Percentiles rank a stretch among this genome's conserved stretches.
phyloP scores from a whole-genome alignment of 2,797 vertebrate genomes.

The Spheniscus humboldti region DNA sequence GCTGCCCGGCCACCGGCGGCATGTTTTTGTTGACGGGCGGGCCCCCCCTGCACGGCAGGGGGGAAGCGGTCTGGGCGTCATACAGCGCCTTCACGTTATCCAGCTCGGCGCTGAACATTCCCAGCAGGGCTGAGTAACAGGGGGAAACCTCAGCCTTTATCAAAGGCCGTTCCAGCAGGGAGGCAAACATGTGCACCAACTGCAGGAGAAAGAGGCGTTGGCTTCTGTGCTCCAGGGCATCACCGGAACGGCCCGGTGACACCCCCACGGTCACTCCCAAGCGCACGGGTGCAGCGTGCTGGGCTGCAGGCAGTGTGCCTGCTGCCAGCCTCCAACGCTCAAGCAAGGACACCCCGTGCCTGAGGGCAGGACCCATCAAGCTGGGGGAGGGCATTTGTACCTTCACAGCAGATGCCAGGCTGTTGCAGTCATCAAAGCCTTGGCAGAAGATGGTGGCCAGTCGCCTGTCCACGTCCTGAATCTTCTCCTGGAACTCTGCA shows the following conservation, averaged over 20 bases:
- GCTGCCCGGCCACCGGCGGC: conserved; percentile 68
- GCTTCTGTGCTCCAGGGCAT: neutral
- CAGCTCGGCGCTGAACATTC: conserved; percentile 69
- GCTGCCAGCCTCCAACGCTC: neutral
- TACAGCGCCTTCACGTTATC: conserved; percentile 68
- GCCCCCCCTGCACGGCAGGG: fast-evolving
- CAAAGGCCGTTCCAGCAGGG: conserved; percentile 71
- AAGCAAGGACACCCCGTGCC: fast-evolving
- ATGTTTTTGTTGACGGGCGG: conserved; percentile 69
- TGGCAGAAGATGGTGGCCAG: conserved; percentile 75
- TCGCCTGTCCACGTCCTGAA: conserved; percentile 71
- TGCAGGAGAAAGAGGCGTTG: neutral
- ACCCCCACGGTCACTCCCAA: neutral
- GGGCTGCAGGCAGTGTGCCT: neutral
- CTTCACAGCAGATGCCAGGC: conserved; percentile 67
- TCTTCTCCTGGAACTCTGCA: conserved; percentile 70
- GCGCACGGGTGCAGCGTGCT: fast-evolving
- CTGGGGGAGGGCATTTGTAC: neutral
- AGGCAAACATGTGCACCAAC: conserved; percentile 77
- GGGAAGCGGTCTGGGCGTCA: conserved; percentile 25
- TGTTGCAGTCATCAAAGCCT: conserved; percentile 68
- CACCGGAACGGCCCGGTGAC: fast-evolving
- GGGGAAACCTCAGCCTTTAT: conserved; percentile 64
- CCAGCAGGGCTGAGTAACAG: conserved; percentile 63
- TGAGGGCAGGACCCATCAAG: fast-evolving